Conservation (phyloP, 2,113 vertebrate species). For the Pseudonaja textilis region DNA sequence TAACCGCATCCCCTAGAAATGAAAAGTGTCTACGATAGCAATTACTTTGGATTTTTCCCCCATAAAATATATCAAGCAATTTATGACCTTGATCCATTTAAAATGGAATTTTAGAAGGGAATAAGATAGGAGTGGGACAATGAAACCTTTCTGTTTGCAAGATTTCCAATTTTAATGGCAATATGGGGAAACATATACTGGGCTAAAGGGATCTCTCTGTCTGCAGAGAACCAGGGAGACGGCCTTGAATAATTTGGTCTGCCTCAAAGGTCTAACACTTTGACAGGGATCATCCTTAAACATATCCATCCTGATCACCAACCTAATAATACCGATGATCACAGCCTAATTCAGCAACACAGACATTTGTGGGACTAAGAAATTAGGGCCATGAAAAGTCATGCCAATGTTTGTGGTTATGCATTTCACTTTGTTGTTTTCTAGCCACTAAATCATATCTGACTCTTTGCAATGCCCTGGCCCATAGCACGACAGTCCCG, state of each 20-base stretch:
- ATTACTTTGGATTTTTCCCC: slow-evolving; percentile 16
- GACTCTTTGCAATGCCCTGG: neutral
- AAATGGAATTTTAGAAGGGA: neutral
- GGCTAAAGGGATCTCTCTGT: neutral
- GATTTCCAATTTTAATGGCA: neutral
- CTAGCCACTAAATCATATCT: neutral
- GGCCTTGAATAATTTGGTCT: neutral
- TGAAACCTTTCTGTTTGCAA: neutral
- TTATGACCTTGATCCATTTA: neutral
- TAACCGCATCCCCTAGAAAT: slow-evolving; percentile 16
- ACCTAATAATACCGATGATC: neutral
- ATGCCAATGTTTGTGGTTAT: neutral
- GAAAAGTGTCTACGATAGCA: slow-evolving; percentile 21
- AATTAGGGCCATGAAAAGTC: neutral
- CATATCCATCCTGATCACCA: neutral
- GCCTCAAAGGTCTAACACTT: neutral
- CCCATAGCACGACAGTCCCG: neutral
- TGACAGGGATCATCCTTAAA: neutral
- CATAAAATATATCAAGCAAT: neutral
- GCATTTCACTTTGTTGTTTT: neutral
- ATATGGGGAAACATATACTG: neutral
- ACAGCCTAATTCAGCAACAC: neutral
- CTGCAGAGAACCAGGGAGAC: neutral
- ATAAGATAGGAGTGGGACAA: neutral
- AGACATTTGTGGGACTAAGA: neutral